phyloP scores from a whole-genome alignment of 2,888 invertebrate genomes.

The Arge pagana region DNA sequence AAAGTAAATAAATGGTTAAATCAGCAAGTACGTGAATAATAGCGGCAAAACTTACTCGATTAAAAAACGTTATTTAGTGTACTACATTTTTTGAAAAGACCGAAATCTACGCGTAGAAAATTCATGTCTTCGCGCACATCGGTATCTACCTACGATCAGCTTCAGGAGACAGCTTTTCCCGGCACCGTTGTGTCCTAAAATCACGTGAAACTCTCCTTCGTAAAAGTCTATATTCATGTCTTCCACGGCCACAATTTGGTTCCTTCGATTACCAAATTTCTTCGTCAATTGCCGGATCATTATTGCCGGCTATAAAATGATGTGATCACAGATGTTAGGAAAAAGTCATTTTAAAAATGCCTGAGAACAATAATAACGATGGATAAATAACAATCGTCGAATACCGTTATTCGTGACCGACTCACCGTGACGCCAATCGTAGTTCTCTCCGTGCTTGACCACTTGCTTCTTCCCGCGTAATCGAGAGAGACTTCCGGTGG shows the following conservation, averaged over 20 bases:
- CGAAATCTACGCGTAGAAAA: too few relatives aligned
- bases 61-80: background rate
- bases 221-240: constrained; percentile 36
- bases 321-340: too few relatives aligned
- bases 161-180: constrained; percentile 37
- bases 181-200: constrained; percentile 36
- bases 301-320: constrained; percentile 28
- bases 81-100: too few relatives aligned
- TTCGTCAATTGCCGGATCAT: constrained; percentile 31
- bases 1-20: background rate
- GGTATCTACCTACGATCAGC: constrained; percentile 34
- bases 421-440: background rate
- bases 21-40: too few relatives aligned
- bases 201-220: constrained; percentile 32
- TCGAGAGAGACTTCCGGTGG: too few relatives aligned
- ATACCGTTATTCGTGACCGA: too few relatives aligned
- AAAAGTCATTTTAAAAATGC: too few relatives aligned
- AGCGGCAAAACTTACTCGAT: too few relatives aligned
- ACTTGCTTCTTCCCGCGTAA: constrained; percentile 28
- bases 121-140: too few relatives aligned
- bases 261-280: constrained; percentile 25
- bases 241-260: constrained; percentile 26
- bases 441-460: constrained; percentile 33
- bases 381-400: too few relatives aligned
- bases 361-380: too few relatives aligned